Conservation (phyloP, 1,140 invertebrate species). For the Orussus abietinus region DNA sequence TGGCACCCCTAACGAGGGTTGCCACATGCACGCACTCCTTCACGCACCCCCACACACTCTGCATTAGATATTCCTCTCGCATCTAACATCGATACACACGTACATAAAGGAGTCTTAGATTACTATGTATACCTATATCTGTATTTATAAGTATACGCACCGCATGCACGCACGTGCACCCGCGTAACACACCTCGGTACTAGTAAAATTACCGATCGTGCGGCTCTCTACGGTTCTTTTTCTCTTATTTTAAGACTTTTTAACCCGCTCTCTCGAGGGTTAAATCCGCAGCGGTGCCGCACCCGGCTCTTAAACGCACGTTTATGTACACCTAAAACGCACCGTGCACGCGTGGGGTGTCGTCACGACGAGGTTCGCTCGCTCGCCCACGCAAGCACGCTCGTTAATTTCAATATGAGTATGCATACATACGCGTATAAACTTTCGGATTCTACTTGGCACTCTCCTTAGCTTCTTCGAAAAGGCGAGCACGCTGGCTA, state of each 20-base stretch:
- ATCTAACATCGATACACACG: too few species aligned
- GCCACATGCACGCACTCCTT: too few species aligned
- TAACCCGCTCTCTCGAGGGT: neutral
- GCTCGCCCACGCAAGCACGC: constrained; percentile 2
- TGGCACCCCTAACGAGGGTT: too few species aligned
- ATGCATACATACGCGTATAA: constrained; percentile 34
- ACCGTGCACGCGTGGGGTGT: constrained; percentile 1
- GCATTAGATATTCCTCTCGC: too few species aligned
- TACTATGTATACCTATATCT: too few species aligned
- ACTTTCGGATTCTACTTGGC: constrained; percentile 43
- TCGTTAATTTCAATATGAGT: constrained; percentile 2
- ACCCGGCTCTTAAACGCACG: constrained; percentile 7
- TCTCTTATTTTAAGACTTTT: constrained; percentile 7
- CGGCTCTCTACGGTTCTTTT: too few species aligned
- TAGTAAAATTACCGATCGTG: too few species aligned
- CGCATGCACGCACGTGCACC: too few species aligned
- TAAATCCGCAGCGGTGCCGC: neutral
- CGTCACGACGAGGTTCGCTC: neutral
- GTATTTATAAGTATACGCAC: too few species aligned
- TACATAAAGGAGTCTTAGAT: too few species aligned
- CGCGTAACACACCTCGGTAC: too few species aligned
- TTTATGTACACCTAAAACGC: constrained; percentile 9
- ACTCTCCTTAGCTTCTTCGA: constrained; percentile 38
- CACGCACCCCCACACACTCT: too few species aligned
- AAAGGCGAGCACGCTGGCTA: constrained; percentile 42